phyloP scores from a whole-genome alignment of 2,888 invertebrate species.

The Ormia ochracea region DNA sequence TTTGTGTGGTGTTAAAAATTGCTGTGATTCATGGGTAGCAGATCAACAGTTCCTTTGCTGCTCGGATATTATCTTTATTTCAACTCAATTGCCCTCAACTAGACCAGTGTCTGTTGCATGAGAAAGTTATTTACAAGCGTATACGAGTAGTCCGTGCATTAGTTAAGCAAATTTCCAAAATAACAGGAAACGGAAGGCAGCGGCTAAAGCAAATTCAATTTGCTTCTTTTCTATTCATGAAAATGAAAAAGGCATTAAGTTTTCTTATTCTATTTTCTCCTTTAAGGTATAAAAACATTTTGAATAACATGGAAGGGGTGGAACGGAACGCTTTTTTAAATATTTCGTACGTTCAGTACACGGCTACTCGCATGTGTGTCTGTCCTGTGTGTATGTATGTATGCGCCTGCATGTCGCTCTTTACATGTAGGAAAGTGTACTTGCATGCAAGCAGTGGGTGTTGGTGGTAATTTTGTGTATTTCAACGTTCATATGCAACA shows the following conservation, averaged over 20 bases:
- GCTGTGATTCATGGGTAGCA: too few species aligned
- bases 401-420: not conserved
- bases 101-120: not conserved
- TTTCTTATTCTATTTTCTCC: not conserved
- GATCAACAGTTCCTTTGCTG: not conserved
- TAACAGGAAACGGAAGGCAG: slow-evolving; percentile 53
- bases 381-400: not conserved
- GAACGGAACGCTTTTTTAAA: not conserved
- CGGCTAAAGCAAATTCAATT: slow-evolving; percentile 58
- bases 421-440: not conserved
- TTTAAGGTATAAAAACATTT: not conserved
- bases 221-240: slow-evolving; percentile 38
- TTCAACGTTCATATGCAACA: slow-evolving; percentile 14
- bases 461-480: slow-evolving; percentile 6
- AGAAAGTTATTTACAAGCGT: not conserved
- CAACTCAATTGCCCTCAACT: not conserved
- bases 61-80: not conserved
- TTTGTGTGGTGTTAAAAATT: too few species aligned
- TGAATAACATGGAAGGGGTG: slow-evolving; percentile 28
- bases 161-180: slow-evolving; percentile 36
- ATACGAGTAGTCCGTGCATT: not conserved
- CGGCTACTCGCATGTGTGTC: not conserved
- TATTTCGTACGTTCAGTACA: not conserved
- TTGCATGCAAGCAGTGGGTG: not conserved
- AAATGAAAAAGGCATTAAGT: not conserved